A percentile compares a stretch with the other conserved stretches of the same genome.
Evolutionary conservation across 2,113 vertebrate species (phyloP).

Genomic region (Bombycilla garrulus): DNA sequence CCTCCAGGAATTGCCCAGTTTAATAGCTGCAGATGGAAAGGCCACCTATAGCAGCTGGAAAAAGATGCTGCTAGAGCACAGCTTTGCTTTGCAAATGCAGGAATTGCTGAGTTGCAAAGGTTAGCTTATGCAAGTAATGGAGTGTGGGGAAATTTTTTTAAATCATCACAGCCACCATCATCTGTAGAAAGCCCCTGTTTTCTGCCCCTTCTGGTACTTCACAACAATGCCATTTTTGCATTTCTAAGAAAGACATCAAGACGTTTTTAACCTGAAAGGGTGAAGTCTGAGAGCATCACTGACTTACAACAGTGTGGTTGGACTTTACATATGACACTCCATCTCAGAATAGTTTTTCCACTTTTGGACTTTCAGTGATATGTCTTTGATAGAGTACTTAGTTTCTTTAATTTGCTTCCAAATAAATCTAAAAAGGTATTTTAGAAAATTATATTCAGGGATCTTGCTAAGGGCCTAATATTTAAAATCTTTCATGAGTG

Average conservation of each 20-base stretch:
- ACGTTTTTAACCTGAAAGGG: neutral
- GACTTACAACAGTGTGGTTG: neutral
- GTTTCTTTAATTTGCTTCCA: neutral
- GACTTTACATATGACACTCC: neutral
- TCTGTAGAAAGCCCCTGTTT: neutral
- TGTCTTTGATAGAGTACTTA: neutral
- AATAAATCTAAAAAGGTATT: neutral
- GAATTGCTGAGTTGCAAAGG: neutral
- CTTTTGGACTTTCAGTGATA: neutral
- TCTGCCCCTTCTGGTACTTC: neutral
- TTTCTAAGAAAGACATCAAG: neutral
- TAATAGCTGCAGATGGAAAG: neutral
- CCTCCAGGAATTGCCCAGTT: neutral
- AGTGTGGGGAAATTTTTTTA: neutral
- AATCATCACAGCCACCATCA: neutral
- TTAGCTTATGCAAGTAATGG: neutral
- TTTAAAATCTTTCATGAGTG: neutral
- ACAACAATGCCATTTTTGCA: neutral
- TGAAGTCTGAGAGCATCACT: neutral
- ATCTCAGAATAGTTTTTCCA: neutral
- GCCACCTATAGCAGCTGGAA: neutral
- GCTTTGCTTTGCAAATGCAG: neutral
- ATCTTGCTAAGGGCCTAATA: neutral
- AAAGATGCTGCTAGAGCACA: neutral
- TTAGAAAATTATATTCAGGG: neutral